These are phyloP conservation scores for Sebastiscus albofasciatus DNA, from an alignment of 2,797 vertebrate genomes.

Conservation along the genomic window DNA sequence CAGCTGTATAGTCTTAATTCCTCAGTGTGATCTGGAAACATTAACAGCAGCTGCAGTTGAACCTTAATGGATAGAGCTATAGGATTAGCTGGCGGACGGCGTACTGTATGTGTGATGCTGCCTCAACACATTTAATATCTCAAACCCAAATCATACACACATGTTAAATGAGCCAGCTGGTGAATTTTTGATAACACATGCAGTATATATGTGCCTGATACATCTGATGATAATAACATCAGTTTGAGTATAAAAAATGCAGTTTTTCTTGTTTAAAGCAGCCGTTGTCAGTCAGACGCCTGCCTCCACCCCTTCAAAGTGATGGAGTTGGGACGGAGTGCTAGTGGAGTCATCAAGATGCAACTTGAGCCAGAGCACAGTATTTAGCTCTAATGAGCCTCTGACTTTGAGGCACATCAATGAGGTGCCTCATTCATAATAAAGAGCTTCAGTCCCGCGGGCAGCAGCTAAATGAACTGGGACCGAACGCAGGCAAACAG, in stretches of 20 bases:
- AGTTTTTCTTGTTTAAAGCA: background rate
- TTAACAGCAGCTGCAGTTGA: slow-evolving; percentile 14
- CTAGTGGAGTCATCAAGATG: slow-evolving; percentile 53
- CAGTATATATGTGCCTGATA: background rate
- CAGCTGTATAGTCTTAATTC: slow-evolving; percentile 3
- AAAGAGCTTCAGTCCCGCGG: slow-evolving; percentile 63
- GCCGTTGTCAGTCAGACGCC: background rate
- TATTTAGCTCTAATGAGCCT: slow-evolving; percentile 74
- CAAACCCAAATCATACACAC: background rate
- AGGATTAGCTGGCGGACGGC: slow-evolving; percentile 1
- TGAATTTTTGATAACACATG: background rate
- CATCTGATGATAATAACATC: background rate
- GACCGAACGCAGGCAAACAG: slow-evolving; percentile 73
- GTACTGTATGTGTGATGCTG: background rate
- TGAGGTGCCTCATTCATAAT: slow-evolving; percentile 75
- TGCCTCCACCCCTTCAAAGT: background rate
- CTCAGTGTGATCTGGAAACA: slow-evolving; percentile 19
- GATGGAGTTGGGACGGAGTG: slow-evolving; percentile 17
- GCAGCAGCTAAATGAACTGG: slow-evolving; percentile 76
- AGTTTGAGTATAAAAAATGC: background rate
- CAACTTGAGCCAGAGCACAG: slow-evolving; percentile 54
- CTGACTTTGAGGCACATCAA: slow-evolving; percentile 75
- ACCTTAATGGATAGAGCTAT: background rate
- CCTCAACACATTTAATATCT: background rate
- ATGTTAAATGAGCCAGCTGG: background rate